These are phyloP conservation scores for Bicyclus anynana DNA, from an alignment of 1,140 invertebrate genomes.

Conservation along the genomic window DNA sequence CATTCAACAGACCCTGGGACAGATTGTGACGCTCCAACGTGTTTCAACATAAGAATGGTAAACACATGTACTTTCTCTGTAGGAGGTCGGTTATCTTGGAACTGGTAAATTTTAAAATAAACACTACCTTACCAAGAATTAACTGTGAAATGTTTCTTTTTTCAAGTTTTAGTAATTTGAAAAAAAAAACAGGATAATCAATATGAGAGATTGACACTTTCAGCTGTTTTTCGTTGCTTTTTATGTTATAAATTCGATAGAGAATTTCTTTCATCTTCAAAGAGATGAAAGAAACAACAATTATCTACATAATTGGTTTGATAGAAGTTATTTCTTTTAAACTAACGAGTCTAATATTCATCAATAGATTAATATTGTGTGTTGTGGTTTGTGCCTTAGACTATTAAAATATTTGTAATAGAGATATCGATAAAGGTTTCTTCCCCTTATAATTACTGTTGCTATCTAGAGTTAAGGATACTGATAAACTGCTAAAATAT, in stretches of 20 bases:
- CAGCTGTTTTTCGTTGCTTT: no score
- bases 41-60: constrained; percentile 46
- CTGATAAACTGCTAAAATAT: constrained; percentile 47
- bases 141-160: background rate
- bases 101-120: constrained; percentile 34
- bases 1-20: constrained; percentile 47
- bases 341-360: no score
- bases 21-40: constrained; percentile 45
- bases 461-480: constrained; percentile 23
- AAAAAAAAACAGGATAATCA: no score
- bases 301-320: no score
- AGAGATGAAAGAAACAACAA: no score
- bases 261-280: no score
- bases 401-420: constrained; percentile 13
- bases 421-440: constrained; percentile 7
- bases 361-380: background rate
- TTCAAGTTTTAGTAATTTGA: no score
- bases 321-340: no score
- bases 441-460: constrained; percentile 2
- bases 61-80: constrained; percentile 32
- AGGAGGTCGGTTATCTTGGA: constrained; percentile 42
- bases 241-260: no score
- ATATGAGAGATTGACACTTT: no score
- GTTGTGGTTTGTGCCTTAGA: no score
- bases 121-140: constrained; percentile 10